These are phyloP conservation scores for Girardinus metallicus DNA, from an alignment of 2,797 vertebrate genomes.

Conservation along the genomic window DNA sequence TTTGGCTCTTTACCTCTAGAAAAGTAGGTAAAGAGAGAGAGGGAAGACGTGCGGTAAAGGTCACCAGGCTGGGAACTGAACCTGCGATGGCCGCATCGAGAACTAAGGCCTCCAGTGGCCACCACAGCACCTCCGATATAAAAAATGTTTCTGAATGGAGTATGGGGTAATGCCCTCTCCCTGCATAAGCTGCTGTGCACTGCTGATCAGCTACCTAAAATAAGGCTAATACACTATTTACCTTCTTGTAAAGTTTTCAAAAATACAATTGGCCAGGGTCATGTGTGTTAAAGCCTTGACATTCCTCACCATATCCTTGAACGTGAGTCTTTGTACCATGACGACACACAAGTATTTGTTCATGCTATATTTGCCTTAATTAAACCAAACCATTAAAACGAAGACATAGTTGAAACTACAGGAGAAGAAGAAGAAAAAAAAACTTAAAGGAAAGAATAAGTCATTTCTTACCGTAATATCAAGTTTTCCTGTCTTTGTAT, in stretches of 20 bases:
- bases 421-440: not conserved
- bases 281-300: not conserved
- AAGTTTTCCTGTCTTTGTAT: not conserved
- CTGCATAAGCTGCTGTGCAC: not conserved
- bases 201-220: not conserved
- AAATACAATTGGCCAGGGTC: not conserved
- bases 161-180: not conserved
- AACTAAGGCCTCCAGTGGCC: too few species aligned
- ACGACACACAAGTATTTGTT: not conserved
- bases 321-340: not conserved
- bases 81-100: too few species aligned
- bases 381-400: not conserved
- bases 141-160: not conserved
- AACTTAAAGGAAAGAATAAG: not conserved
- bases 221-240: not conserved
- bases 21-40: too few species aligned
- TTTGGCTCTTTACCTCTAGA: too few species aligned
- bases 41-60: too few species aligned
- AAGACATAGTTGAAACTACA: not conserved
- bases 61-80: too few species aligned
- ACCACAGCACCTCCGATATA: not conserved
- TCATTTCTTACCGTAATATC: not conserved
- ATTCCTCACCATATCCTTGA: not conserved
- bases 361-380: not conserved
- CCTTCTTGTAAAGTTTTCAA: not conserved